These are phyloP conservation scores for Drosophila virilis DNA, from an alignment of 1,140 invertebrate genomes.

Conservation along the genomic window DNA sequence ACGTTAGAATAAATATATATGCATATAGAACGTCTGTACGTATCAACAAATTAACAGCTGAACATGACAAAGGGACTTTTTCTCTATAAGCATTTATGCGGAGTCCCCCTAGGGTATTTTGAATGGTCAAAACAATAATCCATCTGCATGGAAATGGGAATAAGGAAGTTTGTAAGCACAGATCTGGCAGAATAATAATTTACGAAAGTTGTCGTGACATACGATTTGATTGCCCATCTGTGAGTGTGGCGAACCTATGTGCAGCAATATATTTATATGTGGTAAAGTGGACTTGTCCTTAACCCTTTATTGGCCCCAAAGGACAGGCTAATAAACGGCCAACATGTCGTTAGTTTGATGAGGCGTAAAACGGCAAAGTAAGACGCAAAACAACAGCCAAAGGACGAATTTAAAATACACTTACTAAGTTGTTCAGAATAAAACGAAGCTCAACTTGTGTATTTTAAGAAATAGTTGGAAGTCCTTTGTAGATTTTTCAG, in stretches of 20 bases:
- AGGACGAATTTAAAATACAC: background rate
- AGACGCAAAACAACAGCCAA: background rate
- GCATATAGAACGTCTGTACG: conserved; percentile 3
- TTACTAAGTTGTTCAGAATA: background rate
- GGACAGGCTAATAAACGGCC: conserved; percentile 38
- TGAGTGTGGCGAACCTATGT: background rate
- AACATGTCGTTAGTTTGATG: conserved; percentile 48
- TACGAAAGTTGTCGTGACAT: background rate
- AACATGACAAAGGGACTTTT: conserved; percentile 30
- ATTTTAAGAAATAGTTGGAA: no score
- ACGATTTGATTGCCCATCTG: background rate
- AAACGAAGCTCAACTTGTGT: background rate
- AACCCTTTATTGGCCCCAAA: conserved; percentile 39
- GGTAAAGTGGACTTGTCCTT: conserved; percentile 11
- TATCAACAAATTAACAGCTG: conserved; percentile 8
- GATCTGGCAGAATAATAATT: no score
- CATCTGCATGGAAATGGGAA: no score
- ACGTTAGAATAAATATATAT: conserved; percentile 22
- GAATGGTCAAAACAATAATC: conserved; percentile 8
- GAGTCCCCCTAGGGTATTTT: background rate
- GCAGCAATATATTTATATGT: background rate
- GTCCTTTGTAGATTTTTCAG: no score
- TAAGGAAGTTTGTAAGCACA: no score
- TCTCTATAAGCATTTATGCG: background rate
- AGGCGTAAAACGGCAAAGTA: conserved; percentile 46